Conservation (phyloP, 2,888 invertebrate genomes). For the Pyrgus malvae region DNA sequence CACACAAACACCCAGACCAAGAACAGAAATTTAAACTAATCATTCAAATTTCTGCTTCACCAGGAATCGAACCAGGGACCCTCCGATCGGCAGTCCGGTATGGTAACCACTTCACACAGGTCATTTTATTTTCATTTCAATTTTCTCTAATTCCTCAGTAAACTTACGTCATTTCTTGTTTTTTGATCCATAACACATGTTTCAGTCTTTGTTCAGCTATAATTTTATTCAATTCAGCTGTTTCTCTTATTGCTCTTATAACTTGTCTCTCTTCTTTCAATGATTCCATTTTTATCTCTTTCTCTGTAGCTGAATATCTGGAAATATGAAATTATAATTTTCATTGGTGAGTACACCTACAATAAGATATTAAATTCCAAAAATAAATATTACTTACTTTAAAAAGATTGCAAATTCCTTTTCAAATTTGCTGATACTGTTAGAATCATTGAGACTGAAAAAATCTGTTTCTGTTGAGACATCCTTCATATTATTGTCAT, state of each 20-base stretch:
- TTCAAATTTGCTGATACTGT: constrained; percentile 46
- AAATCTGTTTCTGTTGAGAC: constrained; percentile 52
- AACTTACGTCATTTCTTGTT: constrained; percentile 66
- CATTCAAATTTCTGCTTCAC: too few relatives aligned
- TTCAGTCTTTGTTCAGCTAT: constrained; percentile 82
- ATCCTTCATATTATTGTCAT: constrained; percentile 38
- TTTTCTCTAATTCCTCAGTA: too few relatives aligned
- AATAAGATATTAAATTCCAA: background rate
- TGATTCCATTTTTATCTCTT: constrained; percentile 65
- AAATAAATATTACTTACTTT: constrained; percentile 43
- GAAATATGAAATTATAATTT: background rate
- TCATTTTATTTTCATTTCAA: too few relatives aligned
- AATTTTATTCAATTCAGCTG: constrained; percentile 83
- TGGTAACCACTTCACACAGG: too few relatives aligned
- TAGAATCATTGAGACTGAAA: constrained; percentile 36
- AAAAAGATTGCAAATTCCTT: constrained; percentile 59
- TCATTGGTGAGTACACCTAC: background rate
- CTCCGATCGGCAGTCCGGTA: too few relatives aligned
- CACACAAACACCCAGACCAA: too few relatives aligned
- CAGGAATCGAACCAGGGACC: too few relatives aligned
- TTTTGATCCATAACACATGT: constrained; percentile 70
- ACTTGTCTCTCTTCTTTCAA: constrained; percentile 69
- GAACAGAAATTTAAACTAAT: too few relatives aligned
- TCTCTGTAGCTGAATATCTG: constrained; percentile 57
- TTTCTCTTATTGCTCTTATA: constrained; percentile 76